A percentile compares a stretch with the other conserved stretches of the same genome.
These are phyloP conservation scores for Miltochrista miniata DNA, from an alignment of 2,888 invertebrate genomes.

Conservation along the genomic window DNA sequence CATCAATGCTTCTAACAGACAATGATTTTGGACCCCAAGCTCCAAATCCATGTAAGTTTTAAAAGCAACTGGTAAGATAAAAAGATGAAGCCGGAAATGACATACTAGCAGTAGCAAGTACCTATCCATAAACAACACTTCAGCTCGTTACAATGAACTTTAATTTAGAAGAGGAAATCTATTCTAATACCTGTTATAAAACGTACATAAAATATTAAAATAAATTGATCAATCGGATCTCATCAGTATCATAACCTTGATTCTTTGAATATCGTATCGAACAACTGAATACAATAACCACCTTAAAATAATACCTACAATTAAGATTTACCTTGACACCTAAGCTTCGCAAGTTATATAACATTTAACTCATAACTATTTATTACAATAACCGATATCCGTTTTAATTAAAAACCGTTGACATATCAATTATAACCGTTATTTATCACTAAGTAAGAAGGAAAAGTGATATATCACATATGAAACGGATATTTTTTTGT, in stretches of 20 bases:
- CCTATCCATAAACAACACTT: too few species aligned
- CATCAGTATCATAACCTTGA: not conserved
- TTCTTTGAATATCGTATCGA: not conserved
- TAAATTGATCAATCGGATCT: not conserved
- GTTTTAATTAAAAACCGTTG: constrained; percentile 17
- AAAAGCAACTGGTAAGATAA: too few species aligned
- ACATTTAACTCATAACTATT: constrained; percentile 1
- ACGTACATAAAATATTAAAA: not conserved
- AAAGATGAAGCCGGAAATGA: too few species aligned
- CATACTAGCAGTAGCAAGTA: too few species aligned
- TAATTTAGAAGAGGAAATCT: too few species aligned
- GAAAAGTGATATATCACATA: constrained; percentile 15
- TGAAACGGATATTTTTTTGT: constrained; percentile 11
- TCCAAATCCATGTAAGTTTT: too few species aligned
- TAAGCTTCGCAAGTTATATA: constrained; percentile 1
- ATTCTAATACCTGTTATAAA: too few species aligned
- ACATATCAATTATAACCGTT: constrained; percentile 17
- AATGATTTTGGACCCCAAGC: too few species aligned
- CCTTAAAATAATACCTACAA: constrained; percentile 4
- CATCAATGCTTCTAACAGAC: too few species aligned
- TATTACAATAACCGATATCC: constrained; percentile 8
- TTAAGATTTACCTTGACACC: constrained; percentile 8
- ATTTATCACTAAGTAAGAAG: constrained; percentile 10
- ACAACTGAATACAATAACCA: not conserved
- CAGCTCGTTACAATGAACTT: too few species aligned